Conservation (phyloP, 2,888 invertebrate species). For the Ellobium chinense region DNA sequence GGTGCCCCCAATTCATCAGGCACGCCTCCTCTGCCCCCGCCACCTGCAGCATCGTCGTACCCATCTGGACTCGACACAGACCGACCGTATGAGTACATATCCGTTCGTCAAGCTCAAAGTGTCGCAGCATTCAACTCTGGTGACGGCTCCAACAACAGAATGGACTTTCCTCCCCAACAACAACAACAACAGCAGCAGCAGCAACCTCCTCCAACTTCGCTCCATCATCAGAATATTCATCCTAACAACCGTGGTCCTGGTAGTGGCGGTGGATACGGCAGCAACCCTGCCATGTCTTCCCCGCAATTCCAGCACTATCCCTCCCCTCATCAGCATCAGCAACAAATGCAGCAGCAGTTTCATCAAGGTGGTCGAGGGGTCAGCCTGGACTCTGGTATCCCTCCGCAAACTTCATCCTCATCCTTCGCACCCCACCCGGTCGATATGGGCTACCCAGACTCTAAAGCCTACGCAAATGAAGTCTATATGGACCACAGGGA, state of each 20-base stretch:
- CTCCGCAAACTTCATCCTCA: background rate
- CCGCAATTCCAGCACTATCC: background rate
- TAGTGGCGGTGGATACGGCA: too few relatives aligned
- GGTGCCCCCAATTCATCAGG: background rate
- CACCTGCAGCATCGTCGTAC: conserved; percentile 24
- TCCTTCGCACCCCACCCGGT: background rate
- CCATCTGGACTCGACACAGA: conserved; percentile 49
- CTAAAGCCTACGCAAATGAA: conserved; percentile 68
- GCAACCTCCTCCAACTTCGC: background rate
- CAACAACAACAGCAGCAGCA: background rate
- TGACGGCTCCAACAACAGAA: background rate
- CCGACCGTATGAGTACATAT: conserved; percentile 69
- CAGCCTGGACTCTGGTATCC: conserved; percentile 23
- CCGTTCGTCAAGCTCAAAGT: conserved; percentile 35
- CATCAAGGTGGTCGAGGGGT: conserved; percentile 12
- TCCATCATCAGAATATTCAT: background rate
- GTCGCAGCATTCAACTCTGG: background rate
- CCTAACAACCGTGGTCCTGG: too few relatives aligned
- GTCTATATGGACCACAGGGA: conserved; percentile 74
- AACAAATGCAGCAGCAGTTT: conserved; percentile 17
- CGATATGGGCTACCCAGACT: background rate
- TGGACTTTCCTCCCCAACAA: background rate
- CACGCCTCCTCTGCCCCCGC: conserved; percentile 30
- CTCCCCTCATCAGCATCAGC: background rate
- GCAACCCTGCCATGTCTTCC: too few relatives aligned